A percentile compares a stretch with the other conserved stretches of the same genome.
phyloP scores from a whole-genome alignment of 64 coral and sea anemone genomes.

The Montipora efflorescens region DNA sequence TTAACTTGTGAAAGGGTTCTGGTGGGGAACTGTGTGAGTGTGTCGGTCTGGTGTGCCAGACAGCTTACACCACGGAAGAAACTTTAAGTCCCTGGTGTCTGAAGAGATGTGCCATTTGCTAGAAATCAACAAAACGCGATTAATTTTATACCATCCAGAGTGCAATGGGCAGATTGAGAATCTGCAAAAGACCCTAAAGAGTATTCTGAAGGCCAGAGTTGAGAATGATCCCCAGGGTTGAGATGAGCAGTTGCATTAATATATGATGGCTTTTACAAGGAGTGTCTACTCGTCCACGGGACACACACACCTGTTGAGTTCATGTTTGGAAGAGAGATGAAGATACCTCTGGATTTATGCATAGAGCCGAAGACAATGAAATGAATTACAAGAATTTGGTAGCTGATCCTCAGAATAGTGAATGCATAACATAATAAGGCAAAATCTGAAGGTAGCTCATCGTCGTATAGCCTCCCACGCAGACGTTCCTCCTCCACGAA shows the following conservation, averaged over 20 bases:
- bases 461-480: no score
- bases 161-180: conserved; percentile 75
- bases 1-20: background rate
- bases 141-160: conserved; percentile 63
- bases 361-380: background rate
- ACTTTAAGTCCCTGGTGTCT: conserved; percentile 57
- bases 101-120: conserved; percentile 52
- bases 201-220: conserved; percentile 53
- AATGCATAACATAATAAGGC: conserved; percentile 38
- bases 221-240: conserved; percentile 30
- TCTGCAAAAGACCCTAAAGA: conserved; percentile 51
- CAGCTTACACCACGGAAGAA: conserved; percentile 57
- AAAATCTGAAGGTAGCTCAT: conserved; percentile 32
- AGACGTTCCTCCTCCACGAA: no score
- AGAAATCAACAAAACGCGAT: conserved; percentile 70
- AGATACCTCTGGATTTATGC: conserved; percentile 57
- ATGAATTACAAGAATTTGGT: conserved; percentile 11
- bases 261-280: conserved; percentile 61
- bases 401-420: background rate
- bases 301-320: conserved; percentile 30
- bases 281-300: conserved; percentile 46
- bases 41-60: conserved; percentile 69
- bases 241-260: conserved; percentile 47
- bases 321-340: conserved; percentile 57
- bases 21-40: conserved; percentile 52